Evolutionary conservation across 2,113 vertebrate genomes (phyloP).

Genomic region (Irena cyanogastra): DNA sequence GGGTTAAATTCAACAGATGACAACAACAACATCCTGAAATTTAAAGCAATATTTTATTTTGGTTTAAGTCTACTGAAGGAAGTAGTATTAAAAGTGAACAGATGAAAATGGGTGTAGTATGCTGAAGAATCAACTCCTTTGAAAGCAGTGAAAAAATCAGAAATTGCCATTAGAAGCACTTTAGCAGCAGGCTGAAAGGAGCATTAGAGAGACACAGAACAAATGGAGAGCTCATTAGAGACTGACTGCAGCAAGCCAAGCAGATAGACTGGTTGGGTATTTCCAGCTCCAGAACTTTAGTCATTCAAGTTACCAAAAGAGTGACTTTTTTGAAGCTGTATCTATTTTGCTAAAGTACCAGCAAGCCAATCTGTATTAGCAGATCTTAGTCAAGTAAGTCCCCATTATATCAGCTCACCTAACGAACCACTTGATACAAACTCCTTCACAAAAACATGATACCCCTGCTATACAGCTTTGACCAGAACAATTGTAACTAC

Average conservation of each 20-base stretch:
- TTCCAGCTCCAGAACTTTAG: neutral
- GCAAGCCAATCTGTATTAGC: neutral
- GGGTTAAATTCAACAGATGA: conserved; percentile 41
- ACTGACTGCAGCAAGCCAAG: neutral
- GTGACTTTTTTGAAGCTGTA: neutral
- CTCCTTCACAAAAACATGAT: neutral
- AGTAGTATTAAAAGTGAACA: neutral
- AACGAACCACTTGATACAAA: neutral
- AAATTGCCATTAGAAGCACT: neutral
- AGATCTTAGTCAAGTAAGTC: neutral
- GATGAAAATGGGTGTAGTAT: neutral
- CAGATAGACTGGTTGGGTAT: neutral
- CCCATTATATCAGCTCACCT: neutral
- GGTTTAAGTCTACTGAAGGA: neutral
- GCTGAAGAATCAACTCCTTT: neutral
- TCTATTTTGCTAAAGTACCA: neutral
- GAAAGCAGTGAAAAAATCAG: neutral
- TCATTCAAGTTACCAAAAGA: neutral
- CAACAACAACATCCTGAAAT: conserved; percentile 29
- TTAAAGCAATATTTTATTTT: conserved; percentile 26
- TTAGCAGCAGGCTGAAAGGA: neutral
- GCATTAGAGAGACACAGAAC: neutral
- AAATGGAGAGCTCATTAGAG: neutral
- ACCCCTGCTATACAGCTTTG: neutral
- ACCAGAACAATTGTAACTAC: neutral